A percentile compares a stretch with the other conserved stretches of the same genome.
phyloP scores from a whole-genome alignment of 1,140 invertebrate species.

The Drosophila chauvacae region DNA sequence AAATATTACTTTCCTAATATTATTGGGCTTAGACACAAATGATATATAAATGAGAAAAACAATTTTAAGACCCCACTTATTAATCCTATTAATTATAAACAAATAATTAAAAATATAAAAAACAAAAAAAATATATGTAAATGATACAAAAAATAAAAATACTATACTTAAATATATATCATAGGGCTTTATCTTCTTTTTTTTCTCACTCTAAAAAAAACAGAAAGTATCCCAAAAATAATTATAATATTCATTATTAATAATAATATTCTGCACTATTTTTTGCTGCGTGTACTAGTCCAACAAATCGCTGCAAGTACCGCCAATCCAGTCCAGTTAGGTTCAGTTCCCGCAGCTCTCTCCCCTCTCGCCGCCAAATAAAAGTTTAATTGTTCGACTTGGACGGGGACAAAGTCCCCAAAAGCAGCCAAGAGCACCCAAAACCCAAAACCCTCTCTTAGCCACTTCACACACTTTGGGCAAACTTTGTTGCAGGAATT shows the following conservation, averaged over 20 bases:
- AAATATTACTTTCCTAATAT: no score
- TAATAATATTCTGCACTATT: not conserved
- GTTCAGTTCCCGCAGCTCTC: not conserved
- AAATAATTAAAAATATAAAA: no score
- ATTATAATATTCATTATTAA: no score
- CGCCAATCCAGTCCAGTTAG: conserved; percentile 33
- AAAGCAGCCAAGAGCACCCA: not conserved
- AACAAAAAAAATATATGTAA: not conserved
- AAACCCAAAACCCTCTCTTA: not conserved
- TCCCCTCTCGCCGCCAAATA: not conserved
- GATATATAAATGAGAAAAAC: no score
- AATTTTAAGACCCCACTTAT: no score
- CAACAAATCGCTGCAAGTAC: conserved; percentile 46
- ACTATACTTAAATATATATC: no score
- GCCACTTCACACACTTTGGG: conserved; percentile 53
- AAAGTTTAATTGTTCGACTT: conserved; percentile 74
- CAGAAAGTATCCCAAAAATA: no score
- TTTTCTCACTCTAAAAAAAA: not conserved
- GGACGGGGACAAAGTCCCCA: conserved; percentile 25
- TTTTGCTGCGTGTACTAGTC: conserved; percentile 2
- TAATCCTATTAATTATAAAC: no score
- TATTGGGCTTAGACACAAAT: no score
- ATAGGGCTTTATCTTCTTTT: no score
- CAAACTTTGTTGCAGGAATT: conserved; percentile 36
- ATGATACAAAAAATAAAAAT: not conserved